Evolutionary conservation across 2,888 invertebrate genomes (phyloP).

Genomic region (Vannuccia rotundouncinata): DNA sequence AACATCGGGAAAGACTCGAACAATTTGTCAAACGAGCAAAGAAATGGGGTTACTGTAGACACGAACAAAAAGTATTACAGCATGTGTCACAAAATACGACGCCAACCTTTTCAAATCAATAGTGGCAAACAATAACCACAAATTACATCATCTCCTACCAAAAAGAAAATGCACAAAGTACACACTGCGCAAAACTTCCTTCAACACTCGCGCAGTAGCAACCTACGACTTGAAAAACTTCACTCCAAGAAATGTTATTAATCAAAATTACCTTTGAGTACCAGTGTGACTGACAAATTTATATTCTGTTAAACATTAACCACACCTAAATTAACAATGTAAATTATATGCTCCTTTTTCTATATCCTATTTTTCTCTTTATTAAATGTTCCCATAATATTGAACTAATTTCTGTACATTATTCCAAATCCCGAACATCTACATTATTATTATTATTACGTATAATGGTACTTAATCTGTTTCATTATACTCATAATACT

Average conservation of each 20-base stretch:
- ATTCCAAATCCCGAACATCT: too few species aligned
- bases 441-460: too few species aligned
- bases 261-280: constrained; percentile 19
- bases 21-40: constrained; percentile 19
- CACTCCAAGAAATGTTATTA: constrained; percentile 6
- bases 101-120: constrained; percentile 24
- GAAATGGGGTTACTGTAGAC: constrained; percentile 21
- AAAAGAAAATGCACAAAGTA: constrained; percentile 16
- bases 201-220: constrained; percentile 15
- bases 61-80: constrained; percentile 19
- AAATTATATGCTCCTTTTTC: too few species aligned
- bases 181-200: constrained; percentile 14
- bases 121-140: constrained; percentile 17
- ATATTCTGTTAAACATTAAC: background rate
- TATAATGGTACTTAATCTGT: too few species aligned
- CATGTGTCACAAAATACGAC: constrained; percentile 21
- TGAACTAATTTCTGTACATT: too few species aligned
- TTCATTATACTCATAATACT: too few species aligned
- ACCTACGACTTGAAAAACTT: constrained; percentile 24
- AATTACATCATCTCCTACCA: constrained; percentile 12
- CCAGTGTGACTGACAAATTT: constrained; percentile 20
- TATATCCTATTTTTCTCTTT: too few species aligned
- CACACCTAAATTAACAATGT: too few species aligned
- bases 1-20: constrained; percentile 17
- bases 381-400: too few species aligned